Percentiles rank a stretch among this genome's conserved stretches.
Conservation (phyloP, 2,797 vertebrate genomes). For the Xenops minutus region DNA sequence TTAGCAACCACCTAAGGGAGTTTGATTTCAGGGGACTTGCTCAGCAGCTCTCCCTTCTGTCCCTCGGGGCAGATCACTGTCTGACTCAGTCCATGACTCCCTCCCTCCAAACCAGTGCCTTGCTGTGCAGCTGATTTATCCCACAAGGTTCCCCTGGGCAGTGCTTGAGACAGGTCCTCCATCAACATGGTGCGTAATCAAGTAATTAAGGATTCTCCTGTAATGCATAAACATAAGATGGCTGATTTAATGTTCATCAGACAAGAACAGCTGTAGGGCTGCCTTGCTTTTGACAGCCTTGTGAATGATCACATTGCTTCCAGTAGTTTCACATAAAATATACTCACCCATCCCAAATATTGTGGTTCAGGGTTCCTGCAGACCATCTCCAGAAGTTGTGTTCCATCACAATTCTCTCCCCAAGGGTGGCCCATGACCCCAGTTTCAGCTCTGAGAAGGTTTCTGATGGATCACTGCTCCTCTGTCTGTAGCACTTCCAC, state of each 20-base stretch:
- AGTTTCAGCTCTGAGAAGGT: background rate
- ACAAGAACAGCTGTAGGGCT: background rate
- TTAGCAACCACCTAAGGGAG: background rate
- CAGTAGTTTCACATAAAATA: background rate
- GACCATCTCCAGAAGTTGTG: background rate
- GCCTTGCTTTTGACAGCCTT: background rate
- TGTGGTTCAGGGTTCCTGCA: background rate
- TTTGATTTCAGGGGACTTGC: background rate
- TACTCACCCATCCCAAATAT: background rate
- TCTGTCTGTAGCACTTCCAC: background rate
- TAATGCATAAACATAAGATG: background rate
- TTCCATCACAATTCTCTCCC: background rate
- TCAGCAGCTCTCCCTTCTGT: background rate
- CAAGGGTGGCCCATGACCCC: background rate
- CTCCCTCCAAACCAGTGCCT: background rate
- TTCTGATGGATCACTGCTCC: background rate
- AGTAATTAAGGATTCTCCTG: background rate
- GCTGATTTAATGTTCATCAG: background rate
- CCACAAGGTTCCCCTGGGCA: background rate
- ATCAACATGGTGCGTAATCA: background rate
- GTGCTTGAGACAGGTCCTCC: background rate
- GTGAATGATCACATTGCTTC: background rate
- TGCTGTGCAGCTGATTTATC: background rate
- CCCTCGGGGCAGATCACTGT: background rate
- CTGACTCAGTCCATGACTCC: background rate